Evolutionary conservation across 2,797 vertebrate genomes (phyloP), one percentile per base, ranked within the genome.

Genomic region (Acanthiza pusilla): DNA sequence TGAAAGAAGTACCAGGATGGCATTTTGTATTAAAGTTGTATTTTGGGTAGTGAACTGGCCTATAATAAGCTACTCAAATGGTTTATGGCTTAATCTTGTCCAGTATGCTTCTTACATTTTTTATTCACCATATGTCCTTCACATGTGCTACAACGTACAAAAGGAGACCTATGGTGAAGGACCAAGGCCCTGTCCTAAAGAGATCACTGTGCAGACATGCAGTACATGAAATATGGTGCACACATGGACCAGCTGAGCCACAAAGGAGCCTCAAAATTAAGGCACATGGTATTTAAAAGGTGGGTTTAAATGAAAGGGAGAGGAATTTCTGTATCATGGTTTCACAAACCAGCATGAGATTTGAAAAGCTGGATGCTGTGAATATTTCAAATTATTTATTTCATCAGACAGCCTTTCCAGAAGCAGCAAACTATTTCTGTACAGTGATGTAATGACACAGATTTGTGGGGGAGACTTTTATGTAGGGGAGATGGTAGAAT

Each of bases 401-500:
- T 68, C n/a, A 48, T 63, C 40, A 57, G 76, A 20, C 7, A 23
- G 8, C 16, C 19, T 63, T 72, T 36, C 55, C 32, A 67, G 32
- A 75, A 81, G 19, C 3, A 54, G 11, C 1, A 38, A 74, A 57
- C 11, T 47, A 15, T 60, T 88, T 47, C 48, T 62, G 12, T 32
- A 40, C 17, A 2, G 32, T 43, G 15, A 45, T 26, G 4, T 27
- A 60, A 23, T 29, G 23, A 48, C 20, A 73, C 2, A 7, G 30
- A 5, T 86, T 20, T 68, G 1, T 4, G 3, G 16, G 5, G 7
- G 22, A 43, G 7, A 9, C 0, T 1, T 13, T 18, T 45, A 9
- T 55, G 8, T 45, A 21, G 6, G 22, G 77, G 9, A 30, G 9
- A 23, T 17, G 30, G n/a, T 8, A 74, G 20, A 89, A 74, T 5